Evolutionary conservation across 2,888 invertebrate species (phyloP).

Genomic region (Aphodius sticticus): DNA sequence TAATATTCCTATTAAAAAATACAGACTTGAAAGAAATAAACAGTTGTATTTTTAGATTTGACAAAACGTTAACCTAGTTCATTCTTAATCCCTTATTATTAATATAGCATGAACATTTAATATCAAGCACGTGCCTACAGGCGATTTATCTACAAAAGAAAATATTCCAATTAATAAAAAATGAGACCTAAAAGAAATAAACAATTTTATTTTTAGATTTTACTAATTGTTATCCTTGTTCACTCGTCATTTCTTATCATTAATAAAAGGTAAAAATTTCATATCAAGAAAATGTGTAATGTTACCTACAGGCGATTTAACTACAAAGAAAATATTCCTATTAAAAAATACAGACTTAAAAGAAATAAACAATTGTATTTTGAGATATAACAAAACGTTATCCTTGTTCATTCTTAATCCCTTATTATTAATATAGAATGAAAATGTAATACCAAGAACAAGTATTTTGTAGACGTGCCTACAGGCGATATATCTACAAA

Average conservation of each 20-base stretch:
- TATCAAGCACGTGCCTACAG: constrained; percentile 42
- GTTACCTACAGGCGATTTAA: constrained; percentile 41
- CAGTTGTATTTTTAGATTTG: background rate
- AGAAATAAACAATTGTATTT: background rate
- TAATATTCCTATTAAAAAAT: constrained; percentile 7
- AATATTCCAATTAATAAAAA: background rate
- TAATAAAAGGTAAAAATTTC: too few relatives aligned
- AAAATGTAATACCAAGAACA: too few relatives aligned
- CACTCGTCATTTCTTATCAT: too few relatives aligned
- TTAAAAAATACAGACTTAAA: background rate
- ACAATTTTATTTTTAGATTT: too few relatives aligned
- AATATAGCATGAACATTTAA: too few relatives aligned
- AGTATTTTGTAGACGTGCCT: constrained; percentile 39
- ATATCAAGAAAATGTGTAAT: too few relatives aligned
- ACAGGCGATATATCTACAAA: too few relatives aligned
- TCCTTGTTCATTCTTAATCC: too few relatives aligned
- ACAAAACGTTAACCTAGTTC: background rate
- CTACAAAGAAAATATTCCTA: constrained; percentile 36
- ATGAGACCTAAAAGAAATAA: background rate
- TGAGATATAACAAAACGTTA: background rate
- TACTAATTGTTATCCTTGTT: too few relatives aligned
- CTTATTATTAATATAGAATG: too few relatives aligned
- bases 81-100: background rate
- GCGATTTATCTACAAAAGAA: constrained; percentile 27
- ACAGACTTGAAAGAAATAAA: background rate